Conservation (phyloP, 1,140 invertebrate species). For the Cepaea nemoralis region DNA sequence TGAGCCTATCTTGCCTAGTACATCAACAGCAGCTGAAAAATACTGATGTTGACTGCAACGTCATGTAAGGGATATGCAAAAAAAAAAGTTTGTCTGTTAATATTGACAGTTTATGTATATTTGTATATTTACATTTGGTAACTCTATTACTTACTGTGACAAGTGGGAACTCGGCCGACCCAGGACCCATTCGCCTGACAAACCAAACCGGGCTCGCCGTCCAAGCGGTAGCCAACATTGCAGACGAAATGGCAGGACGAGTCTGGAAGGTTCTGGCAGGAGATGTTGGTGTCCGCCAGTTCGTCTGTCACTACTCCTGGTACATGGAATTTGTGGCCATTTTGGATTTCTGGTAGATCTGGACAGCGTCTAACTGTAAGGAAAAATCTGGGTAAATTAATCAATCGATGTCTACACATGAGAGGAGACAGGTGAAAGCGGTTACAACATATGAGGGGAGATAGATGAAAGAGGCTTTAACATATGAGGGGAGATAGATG, state of each 20-base stretch:
- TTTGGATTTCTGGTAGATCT: constrained; percentile 42
- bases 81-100: too few species aligned
- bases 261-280: constrained; percentile 49
- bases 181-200: constrained; percentile 53
- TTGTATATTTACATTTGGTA: not conserved
- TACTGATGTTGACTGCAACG: too few species aligned
- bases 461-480: too few species aligned
- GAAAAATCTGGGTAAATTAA: too few species aligned
- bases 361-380: constrained; percentile 44
- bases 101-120: too few species aligned
- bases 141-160: constrained; percentile 53
- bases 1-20: too few species aligned
- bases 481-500: too few species aligned
- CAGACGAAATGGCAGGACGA: constrained; percentile 58
- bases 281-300: constrained; percentile 41
- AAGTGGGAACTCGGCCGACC: constrained; percentile 49
- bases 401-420: too few species aligned
- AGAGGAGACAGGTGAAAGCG: too few species aligned
- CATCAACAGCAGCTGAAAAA: too few species aligned
- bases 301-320: constrained; percentile 47
- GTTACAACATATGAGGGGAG: too few species aligned
- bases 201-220: constrained; percentile 49
- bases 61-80: too few species aligned
- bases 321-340: constrained; percentile 53
- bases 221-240: constrained; percentile 51